These are phyloP conservation scores for Pseudonaja textilis DNA, from an alignment of 2,113 vertebrate genomes.

Conservation along the genomic window DNA sequence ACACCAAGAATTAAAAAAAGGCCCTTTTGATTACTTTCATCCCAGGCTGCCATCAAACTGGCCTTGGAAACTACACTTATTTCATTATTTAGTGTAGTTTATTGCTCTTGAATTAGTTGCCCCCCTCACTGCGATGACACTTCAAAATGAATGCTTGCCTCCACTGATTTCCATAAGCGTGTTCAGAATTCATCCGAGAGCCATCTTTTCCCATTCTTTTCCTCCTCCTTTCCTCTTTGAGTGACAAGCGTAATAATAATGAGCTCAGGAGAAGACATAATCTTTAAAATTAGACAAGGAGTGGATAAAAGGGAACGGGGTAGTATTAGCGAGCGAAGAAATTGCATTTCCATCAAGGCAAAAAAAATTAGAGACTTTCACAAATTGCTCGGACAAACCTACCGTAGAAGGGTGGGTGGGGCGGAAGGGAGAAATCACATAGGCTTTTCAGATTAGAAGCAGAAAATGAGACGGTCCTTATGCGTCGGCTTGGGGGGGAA, in stretches of 20 bases:
- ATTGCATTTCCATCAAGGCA: conserved; percentile 61
- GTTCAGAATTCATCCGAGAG: conserved; percentile 54
- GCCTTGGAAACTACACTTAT: conserved; percentile 19
- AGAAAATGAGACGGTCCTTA: conserved; percentile 44
- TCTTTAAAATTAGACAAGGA: conserved; percentile 61
- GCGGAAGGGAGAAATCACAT: conserved; percentile 31
- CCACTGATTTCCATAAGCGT: conserved; percentile 50
- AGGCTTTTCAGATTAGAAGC: conserved; percentile 51
- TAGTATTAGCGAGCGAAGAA: conserved; percentile 58
- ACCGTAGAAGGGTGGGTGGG: background rate
- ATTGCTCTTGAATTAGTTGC: conserved; percentile 43
- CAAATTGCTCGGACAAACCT: conserved; percentile 58
- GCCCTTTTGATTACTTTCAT: background rate
- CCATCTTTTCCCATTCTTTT: conserved; percentile 51
- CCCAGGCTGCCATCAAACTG: background rate
- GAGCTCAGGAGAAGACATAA: conserved; percentile 57
- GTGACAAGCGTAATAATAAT: conserved; percentile 62
- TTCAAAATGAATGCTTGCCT: conserved; percentile 50
- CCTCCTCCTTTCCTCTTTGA: conserved; percentile 57
- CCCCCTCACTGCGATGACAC: conserved; percentile 38
- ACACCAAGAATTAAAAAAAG: background rate
- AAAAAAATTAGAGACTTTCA: conserved; percentile 58
- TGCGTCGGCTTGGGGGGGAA: background rate
- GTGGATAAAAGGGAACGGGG: conserved; percentile 49
- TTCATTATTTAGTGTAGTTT: conserved; percentile 3